Evolutionary conservation across 2,113 vertebrate species (phyloP), one percentile per base, ranked within the genome.

Genomic region (Puma concolor): DNA sequence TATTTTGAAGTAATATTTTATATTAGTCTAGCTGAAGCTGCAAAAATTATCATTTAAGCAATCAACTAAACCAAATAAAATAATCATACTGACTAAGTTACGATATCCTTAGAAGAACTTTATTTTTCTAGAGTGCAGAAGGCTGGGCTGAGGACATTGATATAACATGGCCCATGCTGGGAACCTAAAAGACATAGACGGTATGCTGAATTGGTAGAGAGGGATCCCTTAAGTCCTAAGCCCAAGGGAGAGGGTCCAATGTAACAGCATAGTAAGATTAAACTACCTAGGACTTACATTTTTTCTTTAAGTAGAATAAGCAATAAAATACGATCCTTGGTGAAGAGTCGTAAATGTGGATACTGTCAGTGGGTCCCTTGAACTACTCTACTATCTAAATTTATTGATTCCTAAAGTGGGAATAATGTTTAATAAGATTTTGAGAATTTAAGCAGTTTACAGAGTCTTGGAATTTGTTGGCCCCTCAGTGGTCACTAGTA

Each of bases 41-140:
- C 72, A 52, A 87, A 96, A 91, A 23, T 95, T 57, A 74, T 83
- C 6, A 88, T 84, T 86, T 93, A 77, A 71, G 69, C 44, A 54
- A 44, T 86, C 19, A 80, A 36, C 72, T 16, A 93, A 60, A 41
- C 31, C 17, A 88, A 82, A 48, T 89, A 38, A 38, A 91, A n/a
- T 82, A 38, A 50, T 87, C 52, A 93, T 64, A 21, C 16, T 76
- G 44, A 29, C n/a, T 79, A 77, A 77, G 67, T 89, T 88, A 50
- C 66, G 21, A 33, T 71, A 87, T 8, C 15, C 33, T 64, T 91
- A 60, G 41, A 91, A 69, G 29, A 91, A 21, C 16, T 60, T 90
- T 74, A 25, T 12, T 69, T 91, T 76, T 91, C 50, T 93, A 66
- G 52, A 64, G 69, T 41, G 64, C 8, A 44, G 9, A 83, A 7